phyloP scores from a whole-genome alignment of 2,888 invertebrate species.

The Asteroscopus sphinx region DNA sequence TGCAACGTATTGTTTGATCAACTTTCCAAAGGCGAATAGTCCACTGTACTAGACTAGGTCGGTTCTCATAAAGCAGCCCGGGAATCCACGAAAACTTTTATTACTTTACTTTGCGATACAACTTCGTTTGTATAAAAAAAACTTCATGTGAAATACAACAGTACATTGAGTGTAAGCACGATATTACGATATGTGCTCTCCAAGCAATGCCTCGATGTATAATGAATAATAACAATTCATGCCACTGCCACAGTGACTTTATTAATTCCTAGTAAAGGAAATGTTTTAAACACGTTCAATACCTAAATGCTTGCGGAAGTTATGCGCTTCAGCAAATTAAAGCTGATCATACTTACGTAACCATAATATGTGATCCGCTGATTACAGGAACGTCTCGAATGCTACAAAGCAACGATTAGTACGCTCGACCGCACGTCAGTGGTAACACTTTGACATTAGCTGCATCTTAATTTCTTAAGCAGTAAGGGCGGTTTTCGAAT shows the following conservation, averaged over 20 bases:
- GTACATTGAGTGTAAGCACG: conserved; percentile 30
- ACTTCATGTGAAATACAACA: conserved; percentile 1
- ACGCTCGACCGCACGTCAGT: too few species aligned
- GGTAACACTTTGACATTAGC: too few species aligned
- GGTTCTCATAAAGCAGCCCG: conserved; percentile 38
- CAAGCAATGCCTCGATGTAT: conserved; percentile 47
- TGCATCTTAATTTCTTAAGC: too few species aligned
- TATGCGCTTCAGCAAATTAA: conserved; percentile 33
- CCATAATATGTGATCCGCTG: not conserved
- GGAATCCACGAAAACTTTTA: conserved; percentile 55
- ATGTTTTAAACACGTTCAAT: conserved; percentile 29
- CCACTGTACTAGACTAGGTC: conserved; percentile 23
- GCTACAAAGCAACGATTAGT: too few species aligned
- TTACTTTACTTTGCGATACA: conserved; percentile 22
- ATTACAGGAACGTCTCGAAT: too few species aligned
- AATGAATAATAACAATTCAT: conserved; percentile 35
- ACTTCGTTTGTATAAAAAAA: conserved; percentile 12
- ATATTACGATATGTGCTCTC: conserved; percentile 22
- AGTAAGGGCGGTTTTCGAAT: too few species aligned
- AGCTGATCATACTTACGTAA: conserved; percentile 6
- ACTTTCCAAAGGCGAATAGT: conserved; percentile 67
- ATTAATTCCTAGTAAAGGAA: conserved; percentile 39
- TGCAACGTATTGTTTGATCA: conserved; percentile 64
- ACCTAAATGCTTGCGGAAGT: conserved; percentile 40
- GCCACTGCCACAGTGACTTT: conserved; percentile 19